A percentile compares a stretch with the other conserved stretches of the same genome.
phyloP scores from a whole-genome alignment of 2,888 invertebrate species.

The Apamea epomidion region DNA sequence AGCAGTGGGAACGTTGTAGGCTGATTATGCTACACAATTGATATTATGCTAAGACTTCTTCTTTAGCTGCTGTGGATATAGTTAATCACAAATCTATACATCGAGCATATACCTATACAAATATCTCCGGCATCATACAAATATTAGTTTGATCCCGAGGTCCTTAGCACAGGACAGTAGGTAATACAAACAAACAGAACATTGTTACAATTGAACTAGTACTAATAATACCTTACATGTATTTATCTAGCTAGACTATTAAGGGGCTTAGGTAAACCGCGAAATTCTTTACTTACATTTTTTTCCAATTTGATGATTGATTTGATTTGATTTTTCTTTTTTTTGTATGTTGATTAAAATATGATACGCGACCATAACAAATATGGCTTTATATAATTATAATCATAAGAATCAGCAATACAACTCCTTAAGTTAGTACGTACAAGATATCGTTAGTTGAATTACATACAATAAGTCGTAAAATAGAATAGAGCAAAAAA shows the following conservation, averaged over 20 bases:
- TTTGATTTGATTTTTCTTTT: too few relatives aligned
- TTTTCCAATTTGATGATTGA: too few relatives aligned
- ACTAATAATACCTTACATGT: too few relatives aligned
- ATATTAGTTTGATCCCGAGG: slow-evolving; percentile 5
- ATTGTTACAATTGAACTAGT: not conserved
- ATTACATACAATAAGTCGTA: not conserved
- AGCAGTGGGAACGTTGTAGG: too few relatives aligned
- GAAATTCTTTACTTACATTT: too few relatives aligned
- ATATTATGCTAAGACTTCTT: not conserved
- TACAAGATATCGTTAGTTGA: not conserved
- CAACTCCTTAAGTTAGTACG: too few relatives aligned
- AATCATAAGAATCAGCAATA: not conserved
- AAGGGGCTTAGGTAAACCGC: too few relatives aligned
- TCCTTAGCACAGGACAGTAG: not conserved
- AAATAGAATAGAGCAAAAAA: too few relatives aligned
- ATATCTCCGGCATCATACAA: not conserved
- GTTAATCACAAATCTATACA: not conserved
- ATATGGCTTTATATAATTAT: too few relatives aligned
- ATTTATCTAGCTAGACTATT: too few relatives aligned
- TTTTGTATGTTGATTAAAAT: too few relatives aligned
- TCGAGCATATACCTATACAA: not conserved
- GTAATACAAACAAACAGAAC: not conserved
- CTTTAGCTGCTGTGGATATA: not conserved
- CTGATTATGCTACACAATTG: not conserved
- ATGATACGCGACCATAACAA: too few relatives aligned